A percentile compares a stretch with the other conserved stretches of the same genome.
phyloP scores from a whole-genome alignment of 1,140 invertebrate genomes.

The Phymastichus coffea region DNA sequence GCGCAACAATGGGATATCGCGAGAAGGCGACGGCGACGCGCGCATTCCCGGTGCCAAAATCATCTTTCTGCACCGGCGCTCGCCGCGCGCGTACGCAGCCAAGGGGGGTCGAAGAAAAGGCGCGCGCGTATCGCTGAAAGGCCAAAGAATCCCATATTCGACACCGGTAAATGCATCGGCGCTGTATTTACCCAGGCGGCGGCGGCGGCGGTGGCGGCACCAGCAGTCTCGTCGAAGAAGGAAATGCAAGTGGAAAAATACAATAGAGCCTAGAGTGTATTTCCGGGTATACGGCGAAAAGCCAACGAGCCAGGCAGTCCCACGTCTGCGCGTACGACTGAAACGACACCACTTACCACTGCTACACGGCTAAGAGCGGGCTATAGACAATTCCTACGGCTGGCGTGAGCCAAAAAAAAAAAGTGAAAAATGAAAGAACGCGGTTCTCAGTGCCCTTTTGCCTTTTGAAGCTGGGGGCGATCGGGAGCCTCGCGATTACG shows the following conservation, averaged over 20 bases:
- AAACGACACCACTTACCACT: too few species aligned
- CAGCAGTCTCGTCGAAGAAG: constrained; percentile 3
- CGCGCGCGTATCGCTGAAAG: too few species aligned
- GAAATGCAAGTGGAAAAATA: constrained; percentile 12
- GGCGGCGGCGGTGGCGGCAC: too few species aligned
- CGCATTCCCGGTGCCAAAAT: background rate
- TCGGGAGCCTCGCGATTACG: constrained; percentile 7
- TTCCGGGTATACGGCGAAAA: constrained; percentile 1
- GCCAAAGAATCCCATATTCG: background rate
- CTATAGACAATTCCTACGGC: background rate
- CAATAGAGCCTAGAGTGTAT: constrained; percentile 1
- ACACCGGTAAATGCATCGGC: constrained; percentile 1
- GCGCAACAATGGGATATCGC: too few species aligned
- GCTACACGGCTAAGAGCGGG: background rate
- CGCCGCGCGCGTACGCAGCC: too few species aligned
- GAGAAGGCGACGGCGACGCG: too few species aligned
- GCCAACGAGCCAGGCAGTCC: constrained; percentile 1
- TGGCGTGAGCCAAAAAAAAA: background rate
- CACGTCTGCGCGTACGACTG: too few species aligned
- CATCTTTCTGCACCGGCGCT: constrained; percentile 8
- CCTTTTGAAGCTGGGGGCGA: constrained; percentile 11
- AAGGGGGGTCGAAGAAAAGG: too few species aligned
- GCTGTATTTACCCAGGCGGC: constrained; percentile 7
- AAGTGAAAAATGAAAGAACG: background rate
- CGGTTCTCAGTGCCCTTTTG: too few species aligned